Evolutionary conservation across 92 coral and sea anemone species (phyloP).

Genomic region (Porites divaricata): DNA sequence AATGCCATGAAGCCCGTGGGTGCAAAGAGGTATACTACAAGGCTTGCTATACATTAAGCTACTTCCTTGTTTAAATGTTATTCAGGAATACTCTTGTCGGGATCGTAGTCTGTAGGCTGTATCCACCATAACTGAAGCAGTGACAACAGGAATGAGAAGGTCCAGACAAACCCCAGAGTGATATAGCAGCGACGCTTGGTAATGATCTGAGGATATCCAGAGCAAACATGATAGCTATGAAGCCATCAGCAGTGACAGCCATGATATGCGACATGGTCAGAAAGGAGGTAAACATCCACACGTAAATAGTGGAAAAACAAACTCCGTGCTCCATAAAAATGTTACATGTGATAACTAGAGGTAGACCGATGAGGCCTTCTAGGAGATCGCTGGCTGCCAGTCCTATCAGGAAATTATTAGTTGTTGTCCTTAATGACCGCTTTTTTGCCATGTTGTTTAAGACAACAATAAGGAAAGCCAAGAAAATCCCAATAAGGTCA

Average conservation of each 20-base stretch:
- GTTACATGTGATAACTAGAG: slow-evolving; percentile 56
- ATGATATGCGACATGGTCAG: slow-evolving; percentile 63
- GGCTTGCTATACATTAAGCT: slow-evolving; percentile 32
- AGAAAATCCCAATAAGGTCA: slow-evolving; percentile 39
- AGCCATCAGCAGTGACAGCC: slow-evolving; percentile 66
- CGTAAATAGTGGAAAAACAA: slow-evolving; percentile 48
- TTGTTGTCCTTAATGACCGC: slow-evolving; percentile 52
- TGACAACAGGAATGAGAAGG: slow-evolving; percentile 31
- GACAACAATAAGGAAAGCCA: slow-evolving; percentile 55
- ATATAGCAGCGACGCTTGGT: slow-evolving; percentile 45
- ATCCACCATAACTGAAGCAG: slow-evolving; percentile 64
- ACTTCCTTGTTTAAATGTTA: slow-evolving; percentile 31
- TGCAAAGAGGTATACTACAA: slow-evolving; percentile 46
- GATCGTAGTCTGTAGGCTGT: slow-evolving; percentile 32
- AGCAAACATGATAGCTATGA: slow-evolving; percentile 55
- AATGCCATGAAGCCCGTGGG: slow-evolving; percentile 54
- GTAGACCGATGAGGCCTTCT: slow-evolving; percentile 55
- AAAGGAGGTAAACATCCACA: slow-evolving; percentile 62
- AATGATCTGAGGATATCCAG: slow-evolving; percentile 54
- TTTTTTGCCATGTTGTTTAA: slow-evolving; percentile 42
- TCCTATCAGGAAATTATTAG: slow-evolving; percentile 57
- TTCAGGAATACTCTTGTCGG: slow-evolving; percentile 22
- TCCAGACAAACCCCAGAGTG: slow-evolving; percentile 49
- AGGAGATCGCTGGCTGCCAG: slow-evolving; percentile 64
- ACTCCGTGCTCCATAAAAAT: slow-evolving; percentile 41